Base-by-base conservation (phyloP, 2,113 vertebrate genomes). In the Brachyhypopomus occidentalis region DNA sequence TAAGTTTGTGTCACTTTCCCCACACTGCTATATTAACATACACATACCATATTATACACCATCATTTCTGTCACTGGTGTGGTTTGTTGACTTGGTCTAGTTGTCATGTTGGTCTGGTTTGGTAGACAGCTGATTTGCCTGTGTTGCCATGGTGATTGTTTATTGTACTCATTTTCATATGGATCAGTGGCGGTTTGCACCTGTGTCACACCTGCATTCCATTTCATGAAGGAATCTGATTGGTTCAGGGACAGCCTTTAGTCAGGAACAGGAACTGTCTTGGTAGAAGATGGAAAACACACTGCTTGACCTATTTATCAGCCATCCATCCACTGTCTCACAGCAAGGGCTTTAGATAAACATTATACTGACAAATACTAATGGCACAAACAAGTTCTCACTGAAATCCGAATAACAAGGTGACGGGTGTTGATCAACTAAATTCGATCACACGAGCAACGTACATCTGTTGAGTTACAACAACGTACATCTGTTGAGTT, bases 281-380 rank as follows among this genome's bases (percentile, higher is more conserved):
- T 59, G 25, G 14, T 11, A 56, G 34, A 41, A 45, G 64, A 59
- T 78, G 76, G 34, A 66, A 63, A 79, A 70, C 72, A 79, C 30
- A 67, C n/a, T n/a, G 34, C n/a, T 12, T 78, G 56, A 75, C 75
- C 72, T 74, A 78, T 75, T 82, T 78, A 60, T 79, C 30, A 82
- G 48, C 72, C 36, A 45, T 72, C 58, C 69, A 36, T 79, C 75
- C 48, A n/a, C 3, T 66, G 38, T 7, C 74, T 71, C 36, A 38
- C 17, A 71, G 45, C 16, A 58, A 48, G 41, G 23, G n/a, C 12
- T 38, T 2, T 4, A 23, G 66, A 78, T 66, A 5, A 73, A 81
- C 30, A 67, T 55, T 78, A 62, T 59, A 56, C 23, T 36, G 22
- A 27, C 62, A 55, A 20, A 45, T 12, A 19, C 45, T 23, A 73